phyloP scores from a whole-genome alignment of 92 coral and sea anemone genomes.

The Desmophyllum pertusum region DNA sequence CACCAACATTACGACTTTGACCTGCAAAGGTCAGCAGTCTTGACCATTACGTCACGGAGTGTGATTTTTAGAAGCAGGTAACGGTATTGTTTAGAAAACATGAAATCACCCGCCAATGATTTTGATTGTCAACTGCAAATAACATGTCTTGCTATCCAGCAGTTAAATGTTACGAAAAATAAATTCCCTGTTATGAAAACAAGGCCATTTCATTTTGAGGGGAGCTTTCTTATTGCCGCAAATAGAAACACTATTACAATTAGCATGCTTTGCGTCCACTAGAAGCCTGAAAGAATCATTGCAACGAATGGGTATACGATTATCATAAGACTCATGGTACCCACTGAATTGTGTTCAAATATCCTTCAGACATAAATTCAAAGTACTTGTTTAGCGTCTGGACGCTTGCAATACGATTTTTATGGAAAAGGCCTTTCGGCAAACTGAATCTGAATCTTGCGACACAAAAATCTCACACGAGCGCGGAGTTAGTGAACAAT shows the following conservation, averaged over 20 bases:
- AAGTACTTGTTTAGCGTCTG: neutral
- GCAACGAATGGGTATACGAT: neutral
- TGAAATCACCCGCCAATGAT: slow-evolving; percentile 40
- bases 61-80: slow-evolving; percentile 29
- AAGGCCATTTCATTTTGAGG: neutral
- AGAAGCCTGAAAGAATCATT: neutral
- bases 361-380: neutral
- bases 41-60: slow-evolving; percentile 19
- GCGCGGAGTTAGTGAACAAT: neutral
- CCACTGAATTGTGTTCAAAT: neutral
- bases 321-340: neutral
- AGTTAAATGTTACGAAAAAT: neutral
- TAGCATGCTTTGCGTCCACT: neutral
- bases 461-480: neutral
- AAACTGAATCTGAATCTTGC: neutral
- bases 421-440: neutral
- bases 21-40: slow-evolving; percentile 20
- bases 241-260: neutral
- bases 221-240: neutral
- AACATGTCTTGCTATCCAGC: neutral
- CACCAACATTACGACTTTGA: neutral
- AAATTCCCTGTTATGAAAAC: neutral
- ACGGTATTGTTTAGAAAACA: slow-evolving; percentile 27
- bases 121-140: neutral
- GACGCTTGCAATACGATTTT: neutral